Conservation (phyloP, 1,140 invertebrate species). For the Drosophila repleta region DNA sequence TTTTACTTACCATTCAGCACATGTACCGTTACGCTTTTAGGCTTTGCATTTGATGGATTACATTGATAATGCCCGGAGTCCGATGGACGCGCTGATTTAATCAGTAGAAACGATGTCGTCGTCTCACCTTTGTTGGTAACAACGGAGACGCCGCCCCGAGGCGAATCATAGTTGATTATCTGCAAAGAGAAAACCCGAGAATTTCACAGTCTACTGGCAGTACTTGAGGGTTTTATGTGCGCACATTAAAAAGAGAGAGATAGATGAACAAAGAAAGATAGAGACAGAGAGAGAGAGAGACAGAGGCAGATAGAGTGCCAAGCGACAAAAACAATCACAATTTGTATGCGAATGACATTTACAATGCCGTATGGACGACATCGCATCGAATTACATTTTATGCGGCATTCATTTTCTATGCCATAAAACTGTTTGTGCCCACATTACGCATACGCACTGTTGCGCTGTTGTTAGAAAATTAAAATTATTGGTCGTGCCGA, state of each 20-base stretch:
- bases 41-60: conserved; percentile 94
- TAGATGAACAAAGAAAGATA: not conserved
- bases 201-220: conserved; percentile 16
- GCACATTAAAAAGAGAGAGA: conserved; percentile 32
- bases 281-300: not conserved
- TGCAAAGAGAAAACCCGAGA: conserved; percentile 75
- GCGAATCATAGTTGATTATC: conserved; percentile 96
- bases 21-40: conserved; percentile 94
- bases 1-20: conserved; percentile 94
- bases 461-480: conserved; percentile 67
- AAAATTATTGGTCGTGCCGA: conserved; percentile 36
- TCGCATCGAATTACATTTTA: conserved; percentile 50
- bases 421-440: conserved; percentile 64
- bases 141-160: conserved; percentile 90
- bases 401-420: conserved; percentile 68
- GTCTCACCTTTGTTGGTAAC: conserved; percentile 91
- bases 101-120: conserved; percentile 91
- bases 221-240: conserved; percentile 33
- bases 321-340: conserved; percentile 42
- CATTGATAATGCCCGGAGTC: conserved; percentile 91
- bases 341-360: conserved; percentile 62
- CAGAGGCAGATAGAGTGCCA: conserved; percentile 10
- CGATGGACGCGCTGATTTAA: conserved; percentile 89
- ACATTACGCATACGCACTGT: conserved; percentile 80
- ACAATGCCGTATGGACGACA: conserved; percentile 38